phyloP scores from a whole-genome alignment of 2,888 invertebrate genomes.

The Galerucella calmariensis region DNA sequence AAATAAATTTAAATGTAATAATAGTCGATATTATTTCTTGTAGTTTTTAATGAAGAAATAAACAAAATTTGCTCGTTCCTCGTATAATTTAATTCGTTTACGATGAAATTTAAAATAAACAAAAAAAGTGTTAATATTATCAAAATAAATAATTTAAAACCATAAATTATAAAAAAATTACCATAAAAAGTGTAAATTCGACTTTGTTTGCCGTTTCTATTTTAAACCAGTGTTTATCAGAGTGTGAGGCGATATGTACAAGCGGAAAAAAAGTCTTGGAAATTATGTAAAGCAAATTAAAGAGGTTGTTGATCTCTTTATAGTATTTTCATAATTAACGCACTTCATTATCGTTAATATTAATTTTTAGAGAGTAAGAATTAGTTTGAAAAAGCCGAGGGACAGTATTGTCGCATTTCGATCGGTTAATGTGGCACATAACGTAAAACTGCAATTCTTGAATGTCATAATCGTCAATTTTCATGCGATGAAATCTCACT shows the following conservation, averaged over 20 bases:
- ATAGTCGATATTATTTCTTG: not conserved
- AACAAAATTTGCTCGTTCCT: too few relatives aligned
- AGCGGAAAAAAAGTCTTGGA: not conserved
- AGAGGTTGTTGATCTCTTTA: constrained; percentile 7
- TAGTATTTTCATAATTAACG: constrained; percentile 4
- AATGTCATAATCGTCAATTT: too few relatives aligned
- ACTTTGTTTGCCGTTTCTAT: not conserved
- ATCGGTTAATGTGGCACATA: too few relatives aligned
- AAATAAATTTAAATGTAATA: constrained; percentile 20
- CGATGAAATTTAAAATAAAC: too few relatives aligned
- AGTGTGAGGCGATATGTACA: not conserved
- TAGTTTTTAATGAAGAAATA: too few relatives aligned
- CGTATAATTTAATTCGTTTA: too few relatives aligned
- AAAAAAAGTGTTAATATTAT: too few relatives aligned
- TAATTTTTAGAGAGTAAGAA: not conserved
- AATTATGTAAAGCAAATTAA: constrained; percentile 10
- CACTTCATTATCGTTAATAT: not conserved
- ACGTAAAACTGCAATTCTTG: too few relatives aligned
- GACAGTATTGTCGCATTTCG: constrained; percentile 15
- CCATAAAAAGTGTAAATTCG: not conserved
- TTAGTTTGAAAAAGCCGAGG: not conserved
- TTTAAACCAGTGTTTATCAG: not conserved
- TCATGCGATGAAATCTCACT: too few relatives aligned
- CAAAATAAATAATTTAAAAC: not conserved
- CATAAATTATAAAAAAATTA: not conserved